phyloP scores from a whole-genome alignment of 2,888 invertebrate genomes.

The Helobdella robusta region DNA sequence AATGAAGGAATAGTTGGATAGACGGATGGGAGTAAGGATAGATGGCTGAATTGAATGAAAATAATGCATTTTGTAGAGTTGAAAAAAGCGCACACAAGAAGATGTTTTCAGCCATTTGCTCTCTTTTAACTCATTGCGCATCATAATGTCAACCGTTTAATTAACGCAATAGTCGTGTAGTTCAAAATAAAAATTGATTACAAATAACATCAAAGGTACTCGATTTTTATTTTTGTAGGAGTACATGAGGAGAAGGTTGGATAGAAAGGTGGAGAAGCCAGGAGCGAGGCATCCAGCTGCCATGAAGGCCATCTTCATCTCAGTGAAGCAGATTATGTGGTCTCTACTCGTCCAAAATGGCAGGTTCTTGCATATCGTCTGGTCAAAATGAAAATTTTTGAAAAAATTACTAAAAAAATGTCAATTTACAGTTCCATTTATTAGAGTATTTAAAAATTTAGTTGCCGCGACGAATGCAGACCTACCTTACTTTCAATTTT shows the following conservation, averaged over 20 bases:
- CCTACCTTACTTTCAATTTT: constrained; percentile 34
- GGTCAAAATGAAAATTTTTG: no score
- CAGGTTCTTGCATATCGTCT: constrained; percentile 97
- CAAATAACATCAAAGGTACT: no score
- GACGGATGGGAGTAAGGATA: not conserved
- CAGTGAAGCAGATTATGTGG: constrained; percentile 83
- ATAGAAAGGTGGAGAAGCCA: constrained; percentile 99
- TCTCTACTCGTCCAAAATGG: constrained; percentile 98
- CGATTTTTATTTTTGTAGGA: constrained; percentile 35
- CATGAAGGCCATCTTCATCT: constrained; percentile 93
- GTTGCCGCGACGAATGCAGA: not conserved
- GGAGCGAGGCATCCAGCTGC: constrained; percentile 96
- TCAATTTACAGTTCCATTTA: not conserved
- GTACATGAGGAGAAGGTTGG: constrained; percentile 67
- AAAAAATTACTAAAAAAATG: no score
- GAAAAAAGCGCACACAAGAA: no score
- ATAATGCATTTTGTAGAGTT: no score
- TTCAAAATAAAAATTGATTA: no score
- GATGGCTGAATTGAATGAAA: no score
- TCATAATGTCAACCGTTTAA: no score
- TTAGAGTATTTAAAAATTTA: not conserved
- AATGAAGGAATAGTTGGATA: not conserved
- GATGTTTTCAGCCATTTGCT: no score
- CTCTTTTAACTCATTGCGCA: no score
- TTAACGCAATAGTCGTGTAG: no score